These are phyloP conservation scores for Syndactyla subalaris DNA, from an alignment of 2,797 vertebrate genomes.

Conservation along the genomic window DNA sequence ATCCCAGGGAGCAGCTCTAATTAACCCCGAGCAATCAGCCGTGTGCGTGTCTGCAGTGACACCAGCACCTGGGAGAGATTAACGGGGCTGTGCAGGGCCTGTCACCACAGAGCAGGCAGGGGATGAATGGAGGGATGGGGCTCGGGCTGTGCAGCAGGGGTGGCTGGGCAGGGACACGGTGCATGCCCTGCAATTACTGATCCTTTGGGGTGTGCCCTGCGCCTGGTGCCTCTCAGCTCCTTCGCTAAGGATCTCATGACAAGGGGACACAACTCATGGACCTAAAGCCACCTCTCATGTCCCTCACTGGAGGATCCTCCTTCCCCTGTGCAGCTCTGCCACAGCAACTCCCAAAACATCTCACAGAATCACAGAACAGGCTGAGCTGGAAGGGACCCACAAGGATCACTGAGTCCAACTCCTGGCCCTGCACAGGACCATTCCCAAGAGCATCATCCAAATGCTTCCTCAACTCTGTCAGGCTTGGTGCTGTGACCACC, in stretches of 20 bases:
- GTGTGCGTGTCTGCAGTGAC: neutral
- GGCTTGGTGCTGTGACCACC: neutral
- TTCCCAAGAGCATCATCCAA: neutral
- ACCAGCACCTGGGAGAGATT: neutral
- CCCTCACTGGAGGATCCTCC: neutral
- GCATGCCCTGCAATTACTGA: rapidly evolving
- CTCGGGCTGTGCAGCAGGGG: rapidly evolving
- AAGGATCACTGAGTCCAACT: neutral
- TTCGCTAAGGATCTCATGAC: rapidly evolving
- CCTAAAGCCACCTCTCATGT: rapidly evolving
- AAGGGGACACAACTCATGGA: rapidly evolving
- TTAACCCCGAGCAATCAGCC: neutral
- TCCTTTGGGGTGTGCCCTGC: neutral
- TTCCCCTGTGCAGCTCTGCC: neutral
- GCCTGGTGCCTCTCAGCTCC: rapidly evolving
- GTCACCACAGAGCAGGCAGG: neutral
- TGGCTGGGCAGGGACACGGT: too few species aligned
- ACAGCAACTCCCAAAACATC: neutral
- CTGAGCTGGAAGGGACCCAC: neutral
- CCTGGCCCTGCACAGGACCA: neutral
- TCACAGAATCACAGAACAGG: neutral
- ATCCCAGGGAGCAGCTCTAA: neutral
- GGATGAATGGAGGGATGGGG: neutral
- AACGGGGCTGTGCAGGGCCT: neutral
- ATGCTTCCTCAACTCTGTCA: neutral